Conservation (phyloP, 2,888 invertebrate genomes). For the Caenorhabditis drosophilae region DNA sequence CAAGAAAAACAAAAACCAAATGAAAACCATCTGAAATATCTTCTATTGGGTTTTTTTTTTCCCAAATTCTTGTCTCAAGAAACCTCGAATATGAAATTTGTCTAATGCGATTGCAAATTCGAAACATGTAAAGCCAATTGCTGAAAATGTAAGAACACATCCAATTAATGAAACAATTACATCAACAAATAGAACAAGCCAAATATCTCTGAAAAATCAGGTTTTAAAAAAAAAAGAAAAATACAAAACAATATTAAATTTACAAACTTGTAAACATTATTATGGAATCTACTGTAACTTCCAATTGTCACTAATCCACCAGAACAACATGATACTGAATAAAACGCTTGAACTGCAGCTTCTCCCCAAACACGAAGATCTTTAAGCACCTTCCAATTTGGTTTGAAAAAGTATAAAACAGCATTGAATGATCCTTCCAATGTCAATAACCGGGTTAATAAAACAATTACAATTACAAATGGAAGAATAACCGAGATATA, state of each 20-base stretch:
- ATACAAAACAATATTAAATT: background rate
- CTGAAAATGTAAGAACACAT: conserved; percentile 82
- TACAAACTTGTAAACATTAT: conserved; percentile 80
- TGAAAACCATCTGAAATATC: conserved; percentile 60
- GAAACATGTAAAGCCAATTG: conserved; percentile 82
- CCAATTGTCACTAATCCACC: conserved; percentile 85
- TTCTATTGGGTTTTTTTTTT: too few relatives aligned
- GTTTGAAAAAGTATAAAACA: conserved; percentile 81
- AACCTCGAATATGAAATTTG: conserved; percentile 66
- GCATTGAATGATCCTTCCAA: conserved; percentile 82
- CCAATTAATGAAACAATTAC: conserved; percentile 82
- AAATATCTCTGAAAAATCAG: conserved; percentile 75
- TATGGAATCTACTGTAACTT: conserved; percentile 84
- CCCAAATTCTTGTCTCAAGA: too few relatives aligned
- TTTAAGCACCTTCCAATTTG: conserved; percentile 70
- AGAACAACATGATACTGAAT: conserved; percentile 84
- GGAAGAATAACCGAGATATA: conserved; percentile 72
- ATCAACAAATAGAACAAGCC: conserved; percentile 81
- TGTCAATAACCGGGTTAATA: conserved; percentile 81
- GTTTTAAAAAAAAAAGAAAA: background rate
- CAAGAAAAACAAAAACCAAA: conserved; percentile 84
- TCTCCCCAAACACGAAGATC: conserved; percentile 84
- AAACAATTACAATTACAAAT: conserved; percentile 73
- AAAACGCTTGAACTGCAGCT: conserved; percentile 86
- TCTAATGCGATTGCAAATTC: conserved; percentile 76